phyloP scores from a whole-genome alignment of 2,113 vertebrate genomes.

The Turdus rufiventris region DNA sequence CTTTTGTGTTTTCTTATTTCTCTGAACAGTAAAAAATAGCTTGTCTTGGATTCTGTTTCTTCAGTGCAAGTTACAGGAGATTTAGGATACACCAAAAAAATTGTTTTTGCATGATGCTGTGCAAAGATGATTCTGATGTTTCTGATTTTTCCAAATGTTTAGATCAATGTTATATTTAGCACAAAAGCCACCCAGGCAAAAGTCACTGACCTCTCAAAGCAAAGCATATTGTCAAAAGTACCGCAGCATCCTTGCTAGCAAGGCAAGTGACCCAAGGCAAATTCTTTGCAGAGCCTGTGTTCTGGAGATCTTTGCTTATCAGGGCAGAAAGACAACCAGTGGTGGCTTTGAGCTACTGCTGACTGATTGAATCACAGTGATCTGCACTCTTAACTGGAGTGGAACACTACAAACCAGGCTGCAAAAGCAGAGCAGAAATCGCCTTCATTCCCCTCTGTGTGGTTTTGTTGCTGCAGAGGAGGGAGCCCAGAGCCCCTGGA shows the following conservation, averaged over 20 bases:
- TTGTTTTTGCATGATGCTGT: neutral
- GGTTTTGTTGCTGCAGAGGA: neutral
- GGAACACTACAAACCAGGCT: slow-evolving; percentile 37
- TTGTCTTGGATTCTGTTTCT: neutral
- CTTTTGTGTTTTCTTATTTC: neutral
- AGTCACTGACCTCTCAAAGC: slow-evolving; percentile 53
- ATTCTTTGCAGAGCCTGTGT: slow-evolving; percentile 25
- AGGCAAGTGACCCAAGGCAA: slow-evolving; percentile 53
- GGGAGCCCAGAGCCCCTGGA: neutral
- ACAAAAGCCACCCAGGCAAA: slow-evolving; percentile 23
- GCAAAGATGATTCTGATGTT: neutral
- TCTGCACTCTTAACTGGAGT: slow-evolving; percentile 35
- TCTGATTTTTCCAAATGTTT: neutral
- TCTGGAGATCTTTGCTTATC: slow-evolving; percentile 63
- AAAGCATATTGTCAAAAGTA: slow-evolving; percentile 72
- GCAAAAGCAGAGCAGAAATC: neutral
- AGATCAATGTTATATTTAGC: slow-evolving; percentile 31
- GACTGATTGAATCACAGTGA: slow-evolving; percentile 65
- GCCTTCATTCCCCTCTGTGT: neutral
- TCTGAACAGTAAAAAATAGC: neutral
- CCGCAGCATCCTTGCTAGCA: slow-evolving; percentile 33
- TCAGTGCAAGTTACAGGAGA: neutral
- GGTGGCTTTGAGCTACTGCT: slow-evolving; percentile 71
- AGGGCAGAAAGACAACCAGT: slow-evolving; percentile 68
- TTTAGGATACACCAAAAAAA: neutral